These are phyloP conservation scores for Acronicta aceris DNA, from an alignment of 2,888 invertebrate species.

Conservation along the genomic window DNA sequence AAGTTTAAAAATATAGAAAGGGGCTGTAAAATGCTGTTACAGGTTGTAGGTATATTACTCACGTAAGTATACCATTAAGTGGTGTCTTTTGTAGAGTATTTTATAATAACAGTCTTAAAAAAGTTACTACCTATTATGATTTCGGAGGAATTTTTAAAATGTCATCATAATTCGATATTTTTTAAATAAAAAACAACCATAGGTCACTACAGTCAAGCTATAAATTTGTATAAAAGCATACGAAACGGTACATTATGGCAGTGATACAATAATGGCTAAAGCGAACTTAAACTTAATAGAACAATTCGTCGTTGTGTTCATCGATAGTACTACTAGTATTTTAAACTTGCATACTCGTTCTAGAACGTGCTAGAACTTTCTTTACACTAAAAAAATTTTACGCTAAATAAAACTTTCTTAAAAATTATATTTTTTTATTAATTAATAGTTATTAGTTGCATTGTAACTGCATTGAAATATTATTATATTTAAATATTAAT, in stretches of 20 bases:
- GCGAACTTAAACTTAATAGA: constrained; percentile 59
- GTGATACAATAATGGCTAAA: constrained; percentile 61
- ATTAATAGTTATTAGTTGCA: constrained; percentile 18
- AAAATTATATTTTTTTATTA: background rate
- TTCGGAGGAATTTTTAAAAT: constrained; percentile 30
- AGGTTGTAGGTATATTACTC: too few relatives aligned
- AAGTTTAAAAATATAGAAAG: constrained; percentile 7
- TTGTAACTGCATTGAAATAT: too few relatives aligned
- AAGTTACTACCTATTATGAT: background rate
- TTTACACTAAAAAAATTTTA: background rate
- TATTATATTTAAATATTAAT: too few relatives aligned
- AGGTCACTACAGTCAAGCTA: constrained; percentile 45
- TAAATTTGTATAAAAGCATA: constrained; percentile 52
- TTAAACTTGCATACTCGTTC: background rate
- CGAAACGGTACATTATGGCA: constrained; percentile 57
- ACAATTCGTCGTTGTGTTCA: constrained; percentile 44
- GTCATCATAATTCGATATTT: constrained; percentile 14
- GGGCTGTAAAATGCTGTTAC: background rate
- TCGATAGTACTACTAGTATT: background rate
- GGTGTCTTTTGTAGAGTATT: background rate
- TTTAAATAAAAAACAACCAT: constrained; percentile 39
- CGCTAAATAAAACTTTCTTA: background rate
- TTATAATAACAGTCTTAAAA: constrained; percentile 37
- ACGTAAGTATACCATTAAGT: background rate
- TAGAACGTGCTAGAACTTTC: background rate